These are phyloP conservation scores for Ivindomyrus marchei DNA, from an alignment of 2,113 vertebrate genomes.

Conservation along the genomic window DNA sequence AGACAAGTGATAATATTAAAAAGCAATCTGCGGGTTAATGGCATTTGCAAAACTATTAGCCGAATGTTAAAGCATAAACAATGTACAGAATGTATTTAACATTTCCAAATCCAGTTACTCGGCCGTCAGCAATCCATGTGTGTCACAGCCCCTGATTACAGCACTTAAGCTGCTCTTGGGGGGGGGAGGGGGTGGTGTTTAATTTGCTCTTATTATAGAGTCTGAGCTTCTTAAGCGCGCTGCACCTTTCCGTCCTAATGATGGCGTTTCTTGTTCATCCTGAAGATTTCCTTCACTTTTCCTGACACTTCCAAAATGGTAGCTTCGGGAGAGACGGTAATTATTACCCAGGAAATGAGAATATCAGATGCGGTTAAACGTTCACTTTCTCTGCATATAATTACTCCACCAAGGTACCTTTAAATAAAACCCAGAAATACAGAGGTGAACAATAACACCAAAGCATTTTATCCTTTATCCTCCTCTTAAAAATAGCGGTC, in stretches of 20 bases:
- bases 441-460: neutral
- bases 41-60: neutral
- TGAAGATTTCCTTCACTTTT: neutral
- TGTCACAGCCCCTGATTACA: neutral
- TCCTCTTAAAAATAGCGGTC: neutral
- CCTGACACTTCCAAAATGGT: neutral
- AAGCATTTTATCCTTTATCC: neutral
- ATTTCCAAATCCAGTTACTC: neutral
- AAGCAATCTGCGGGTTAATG: neutral
- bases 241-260: constrained; percentile 10
- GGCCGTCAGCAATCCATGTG: neutral
- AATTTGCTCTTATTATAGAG: neutral
- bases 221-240: neutral
- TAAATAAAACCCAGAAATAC: neutral
- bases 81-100: neutral
- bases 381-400: neutral
- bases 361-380: neutral
- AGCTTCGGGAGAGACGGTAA: neutral
- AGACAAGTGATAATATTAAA: neutral
- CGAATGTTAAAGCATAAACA: neutral
- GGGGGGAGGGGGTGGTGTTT: neutral
- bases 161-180: neutral
- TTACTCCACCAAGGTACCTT: neutral
- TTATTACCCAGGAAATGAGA: constrained; percentile 6
- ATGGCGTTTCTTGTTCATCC: neutral